Evolutionary conservation across 2,113 vertebrate species (phyloP).

Genomic region (Trichechus manatus): DNA sequence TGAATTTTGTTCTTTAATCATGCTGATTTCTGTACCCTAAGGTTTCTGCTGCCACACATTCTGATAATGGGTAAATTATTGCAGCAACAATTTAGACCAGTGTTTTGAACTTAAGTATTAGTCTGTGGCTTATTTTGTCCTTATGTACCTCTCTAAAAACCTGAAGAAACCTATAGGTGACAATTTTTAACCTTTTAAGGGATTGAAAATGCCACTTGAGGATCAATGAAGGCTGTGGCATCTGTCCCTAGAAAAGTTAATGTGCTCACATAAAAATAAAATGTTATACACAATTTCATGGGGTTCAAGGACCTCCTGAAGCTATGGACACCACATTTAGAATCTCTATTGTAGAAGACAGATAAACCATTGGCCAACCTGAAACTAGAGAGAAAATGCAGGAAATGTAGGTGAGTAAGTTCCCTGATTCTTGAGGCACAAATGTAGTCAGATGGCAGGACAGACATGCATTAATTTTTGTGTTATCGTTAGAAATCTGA

Average conservation of each 20-base stretch:
- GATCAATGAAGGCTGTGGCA: background rate
- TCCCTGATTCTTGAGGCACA: background rate
- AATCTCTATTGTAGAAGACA: background rate
- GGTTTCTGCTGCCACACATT: slow-evolving; percentile 46
- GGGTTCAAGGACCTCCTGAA: background rate
- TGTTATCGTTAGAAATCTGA: background rate
- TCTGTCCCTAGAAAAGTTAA: background rate
- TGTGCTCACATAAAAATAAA: background rate
- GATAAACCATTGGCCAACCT: background rate
- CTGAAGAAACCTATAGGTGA: slow-evolving; percentile 13
- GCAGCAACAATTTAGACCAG: background rate
- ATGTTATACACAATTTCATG: background rate
- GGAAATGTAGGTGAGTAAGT: background rate
- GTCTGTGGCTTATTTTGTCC: slow-evolving; percentile 33
- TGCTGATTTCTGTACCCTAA: slow-evolving; percentile 17
- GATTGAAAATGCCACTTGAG: slow-evolving; percentile 49
- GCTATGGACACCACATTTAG: background rate
- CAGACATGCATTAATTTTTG: background rate
- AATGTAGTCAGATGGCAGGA: background rate
- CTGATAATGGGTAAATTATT: slow-evolving; percentile 29
- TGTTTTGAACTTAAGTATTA: slow-evolving; percentile 3
- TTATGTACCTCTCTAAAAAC: slow-evolving; percentile 1
- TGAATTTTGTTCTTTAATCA: background rate
- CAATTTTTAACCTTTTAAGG: slow-evolving; percentile 24
- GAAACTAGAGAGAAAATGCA: background rate